Percentiles rank a stretch among this genome's conserved stretches.
Evolutionary conservation across 2,888 invertebrate species (phyloP).

Genomic region (Tridacna crocea): DNA sequence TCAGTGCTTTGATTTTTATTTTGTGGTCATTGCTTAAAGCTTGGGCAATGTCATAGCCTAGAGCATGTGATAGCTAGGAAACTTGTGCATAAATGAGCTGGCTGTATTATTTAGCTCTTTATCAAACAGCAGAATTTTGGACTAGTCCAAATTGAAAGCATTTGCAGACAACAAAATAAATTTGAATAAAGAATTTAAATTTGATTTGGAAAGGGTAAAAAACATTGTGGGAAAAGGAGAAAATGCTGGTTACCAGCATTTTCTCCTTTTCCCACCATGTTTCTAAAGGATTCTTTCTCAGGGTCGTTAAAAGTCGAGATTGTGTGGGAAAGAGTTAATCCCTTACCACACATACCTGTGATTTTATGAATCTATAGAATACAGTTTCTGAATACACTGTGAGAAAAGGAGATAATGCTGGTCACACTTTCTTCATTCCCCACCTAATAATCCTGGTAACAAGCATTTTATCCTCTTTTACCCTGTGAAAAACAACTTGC

Average conservation of each 20-base stretch:
- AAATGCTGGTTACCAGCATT: background rate
- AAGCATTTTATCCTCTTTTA: too few relatives aligned
- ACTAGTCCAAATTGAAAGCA: background rate
- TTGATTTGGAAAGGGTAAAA: background rate
- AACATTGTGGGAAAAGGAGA: background rate
- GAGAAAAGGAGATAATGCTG: background rate
- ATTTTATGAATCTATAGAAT: background rate
- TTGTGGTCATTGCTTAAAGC: too few relatives aligned
- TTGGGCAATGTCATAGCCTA: too few relatives aligned
- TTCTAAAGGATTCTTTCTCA: background rate
- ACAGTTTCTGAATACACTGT: background rate
- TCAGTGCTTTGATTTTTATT: too few relatives aligned
- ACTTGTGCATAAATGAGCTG: too few relatives aligned
- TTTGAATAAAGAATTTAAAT: background rate
- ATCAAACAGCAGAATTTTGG: background rate
- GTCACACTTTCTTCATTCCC: too few relatives aligned
- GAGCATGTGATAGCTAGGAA: too few relatives aligned
- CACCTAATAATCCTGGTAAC: too few relatives aligned
- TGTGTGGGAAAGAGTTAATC: background rate
- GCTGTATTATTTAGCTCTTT: background rate
- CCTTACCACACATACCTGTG: background rate
- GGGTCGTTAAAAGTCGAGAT: background rate
- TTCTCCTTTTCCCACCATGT: background rate
- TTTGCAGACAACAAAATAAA: background rate
- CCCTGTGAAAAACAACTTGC: too few relatives aligned